These are phyloP conservation scores for Camelus dromedarius DNA, from an alignment of 2,113 vertebrate species.

Conservation along the genomic window DNA sequence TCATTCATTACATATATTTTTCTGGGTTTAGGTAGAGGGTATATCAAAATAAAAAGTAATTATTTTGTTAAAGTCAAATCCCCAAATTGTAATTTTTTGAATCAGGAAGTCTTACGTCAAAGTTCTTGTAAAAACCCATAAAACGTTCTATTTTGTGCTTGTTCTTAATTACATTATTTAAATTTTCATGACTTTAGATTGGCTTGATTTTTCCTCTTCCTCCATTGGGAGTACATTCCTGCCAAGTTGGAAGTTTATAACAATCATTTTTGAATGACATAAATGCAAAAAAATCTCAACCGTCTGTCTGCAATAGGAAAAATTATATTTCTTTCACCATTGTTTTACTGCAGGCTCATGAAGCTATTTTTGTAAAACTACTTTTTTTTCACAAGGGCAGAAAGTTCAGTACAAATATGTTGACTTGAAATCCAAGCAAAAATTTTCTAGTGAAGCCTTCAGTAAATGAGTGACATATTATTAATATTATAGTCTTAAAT, in stretches of 20 bases:
- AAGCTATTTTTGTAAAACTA: slow-evolving; percentile 74
- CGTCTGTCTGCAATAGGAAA: slow-evolving; percentile 72
- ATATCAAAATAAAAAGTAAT: slow-evolving; percentile 32
- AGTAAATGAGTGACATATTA: neutral
- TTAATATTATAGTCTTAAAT: neutral
- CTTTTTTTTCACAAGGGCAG: slow-evolving; percentile 6
- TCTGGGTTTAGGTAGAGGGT: neutral
- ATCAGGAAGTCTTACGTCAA: slow-evolving; percentile 66
- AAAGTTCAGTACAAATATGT: slow-evolving; percentile 65
- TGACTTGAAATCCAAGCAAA: slow-evolving; percentile 58
- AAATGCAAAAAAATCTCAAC: slow-evolving; percentile 72
- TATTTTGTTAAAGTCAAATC: slow-evolving; percentile 28
- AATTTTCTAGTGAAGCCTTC: slow-evolving; percentile 64
- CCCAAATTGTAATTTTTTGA: slow-evolving; percentile 57
- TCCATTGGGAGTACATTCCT: slow-evolving; percentile 72
- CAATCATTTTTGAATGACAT: slow-evolving; percentile 81
- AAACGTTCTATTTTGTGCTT: slow-evolving; percentile 72
- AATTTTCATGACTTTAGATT: slow-evolving; percentile 73
- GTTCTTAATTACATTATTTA: slow-evolving; percentile 71
- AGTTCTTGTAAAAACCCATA: slow-evolving; percentile 66
- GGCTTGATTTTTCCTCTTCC: slow-evolving; percentile 74
- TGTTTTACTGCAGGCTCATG: slow-evolving; percentile 67
- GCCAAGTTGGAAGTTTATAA: slow-evolving; percentile 77
- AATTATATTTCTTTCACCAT: slow-evolving; percentile 72
- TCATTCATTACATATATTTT: neutral